phyloP scores from a whole-genome alignment of 2,888 invertebrate species.

The Argynnis bischoffii region DNA sequence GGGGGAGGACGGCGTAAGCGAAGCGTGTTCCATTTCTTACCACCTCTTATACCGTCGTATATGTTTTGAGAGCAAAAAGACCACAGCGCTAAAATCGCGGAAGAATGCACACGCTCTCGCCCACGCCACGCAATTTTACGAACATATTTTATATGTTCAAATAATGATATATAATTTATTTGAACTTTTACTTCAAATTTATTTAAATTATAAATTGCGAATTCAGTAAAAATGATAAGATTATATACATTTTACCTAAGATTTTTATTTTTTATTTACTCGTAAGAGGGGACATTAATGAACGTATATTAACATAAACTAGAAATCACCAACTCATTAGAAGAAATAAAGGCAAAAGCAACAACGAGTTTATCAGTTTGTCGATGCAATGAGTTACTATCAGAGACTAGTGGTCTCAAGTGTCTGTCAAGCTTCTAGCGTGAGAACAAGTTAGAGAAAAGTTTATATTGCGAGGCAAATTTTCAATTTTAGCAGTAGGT shows the following conservation, averaged over 20 bases:
- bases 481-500: no score
- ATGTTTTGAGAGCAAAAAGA: slow-evolving; percentile 66
- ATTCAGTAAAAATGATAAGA: background rate
- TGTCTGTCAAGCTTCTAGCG: slow-evolving; percentile 42
- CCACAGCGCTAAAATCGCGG: slow-evolving; percentile 58
- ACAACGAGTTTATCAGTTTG: slow-evolving; percentile 13
- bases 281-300: no score
- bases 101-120: slow-evolving; percentile 54
- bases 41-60: slow-evolving; percentile 44
- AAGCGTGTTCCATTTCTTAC: slow-evolving; percentile 68
- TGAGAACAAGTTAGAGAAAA: slow-evolving; percentile 50
- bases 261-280: no score
- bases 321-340: background rate
- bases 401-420: slow-evolving; percentile 26
- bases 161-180: background rate
- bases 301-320: background rate
- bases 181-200: background rate
- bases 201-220: background rate
- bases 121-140: slow-evolving; percentile 16
- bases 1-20: slow-evolving; percentile 61
- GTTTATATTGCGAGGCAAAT: slow-evolving; percentile 46
- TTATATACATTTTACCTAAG: background rate
- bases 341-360: background rate
- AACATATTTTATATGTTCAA: slow-evolving; percentile 3
- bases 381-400: slow-evolving; percentile 21